Base-by-base conservation (phyloP, 1,140 invertebrate genomes). In the Cherax destructor region DNA sequence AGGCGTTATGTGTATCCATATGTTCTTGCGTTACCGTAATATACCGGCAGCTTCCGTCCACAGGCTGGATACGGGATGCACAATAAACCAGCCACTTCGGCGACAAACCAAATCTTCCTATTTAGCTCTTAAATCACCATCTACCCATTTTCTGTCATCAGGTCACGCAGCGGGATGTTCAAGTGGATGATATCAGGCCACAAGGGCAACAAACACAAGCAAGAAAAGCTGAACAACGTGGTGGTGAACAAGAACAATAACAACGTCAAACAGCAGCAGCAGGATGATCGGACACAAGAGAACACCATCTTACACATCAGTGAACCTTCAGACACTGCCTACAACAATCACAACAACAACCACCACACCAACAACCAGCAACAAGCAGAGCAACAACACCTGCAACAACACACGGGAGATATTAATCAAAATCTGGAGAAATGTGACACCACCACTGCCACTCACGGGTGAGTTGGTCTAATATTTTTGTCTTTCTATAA, bases 161-260 rank as follows among this genome's bases (percentile, higher is more conserved):
- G 89, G 52, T 69, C 89, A 47, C 72, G 89, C n/a, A 80, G 76
- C 89, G 89, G 89, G 49, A 91, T 91, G 89, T 91, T 91, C 89
- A 91, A 91, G 83, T 91, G 89, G 89, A 91, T 91, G 89, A 91
- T 91, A 41, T 91, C 89, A 50, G 89, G 89, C 52, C 89, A 91
- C 59, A 84, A 84, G 59, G 83, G 89, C 52, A 74, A 65, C 83
- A 91, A 91, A 24, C 89, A 91, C 56, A 91, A 91, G n/a, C 89
- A 91, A 65, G 89, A 91, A n/a, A 91, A 91, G 89, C 89, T 91
- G 24, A 91, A 91, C 83, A 91, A 91, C 24, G 83, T 72, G 24
- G n/a, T 61, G 30, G 72, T 30, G 16, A 88, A 88, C 65, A 88
- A 88, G 41, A 88, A 88, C 61, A 88, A 74, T 21, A 88, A 83